phyloP scores from a whole-genome alignment of 2,113 vertebrate genomes.

The Ctenodactylus gundi region DNA sequence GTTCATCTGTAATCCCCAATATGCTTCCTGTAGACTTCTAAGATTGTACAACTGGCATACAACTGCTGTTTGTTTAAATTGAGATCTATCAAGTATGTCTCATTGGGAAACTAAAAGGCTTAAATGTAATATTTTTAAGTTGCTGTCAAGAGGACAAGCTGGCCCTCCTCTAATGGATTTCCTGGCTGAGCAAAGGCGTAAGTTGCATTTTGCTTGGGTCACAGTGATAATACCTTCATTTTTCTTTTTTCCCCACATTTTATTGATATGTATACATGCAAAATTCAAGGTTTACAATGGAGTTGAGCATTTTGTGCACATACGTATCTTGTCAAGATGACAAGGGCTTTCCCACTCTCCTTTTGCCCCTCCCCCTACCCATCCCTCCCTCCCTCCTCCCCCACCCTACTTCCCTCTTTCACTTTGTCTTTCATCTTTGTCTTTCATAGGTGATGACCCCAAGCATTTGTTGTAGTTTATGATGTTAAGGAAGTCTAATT shows the following conservation, averaged over 20 bases:
- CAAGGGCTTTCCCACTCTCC: too few relatives aligned
- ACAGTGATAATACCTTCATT: neutral
- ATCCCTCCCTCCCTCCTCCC: too few relatives aligned
- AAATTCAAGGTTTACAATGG: too few relatives aligned
- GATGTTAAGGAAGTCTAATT: neutral
- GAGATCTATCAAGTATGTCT: neutral
- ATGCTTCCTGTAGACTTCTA: slow-evolving; percentile 11
- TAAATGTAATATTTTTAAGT: neutral
- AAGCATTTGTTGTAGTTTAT: neutral
- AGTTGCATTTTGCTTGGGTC: neutral
- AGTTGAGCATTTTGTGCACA: too few relatives aligned
- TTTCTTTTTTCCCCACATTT: too few relatives aligned
- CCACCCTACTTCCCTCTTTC: too few relatives aligned
- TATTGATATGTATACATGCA: too few relatives aligned
- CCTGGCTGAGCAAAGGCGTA: neutral
- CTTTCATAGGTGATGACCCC: too few relatives aligned
- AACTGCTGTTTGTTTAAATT: slow-evolving; percentile 17
- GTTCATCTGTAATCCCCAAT: slow-evolving; percentile 57
- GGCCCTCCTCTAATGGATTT: neutral
- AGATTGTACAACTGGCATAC: neutral
- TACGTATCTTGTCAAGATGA: too few relatives aligned
- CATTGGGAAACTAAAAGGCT: neutral
- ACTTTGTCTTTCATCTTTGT: too few relatives aligned
- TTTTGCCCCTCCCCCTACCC: too few relatives aligned
- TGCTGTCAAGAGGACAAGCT: neutral